Evolutionary conservation across 2,113 vertebrate genomes (phyloP).

Genomic region (Cynopterus brachyotis): DNA sequence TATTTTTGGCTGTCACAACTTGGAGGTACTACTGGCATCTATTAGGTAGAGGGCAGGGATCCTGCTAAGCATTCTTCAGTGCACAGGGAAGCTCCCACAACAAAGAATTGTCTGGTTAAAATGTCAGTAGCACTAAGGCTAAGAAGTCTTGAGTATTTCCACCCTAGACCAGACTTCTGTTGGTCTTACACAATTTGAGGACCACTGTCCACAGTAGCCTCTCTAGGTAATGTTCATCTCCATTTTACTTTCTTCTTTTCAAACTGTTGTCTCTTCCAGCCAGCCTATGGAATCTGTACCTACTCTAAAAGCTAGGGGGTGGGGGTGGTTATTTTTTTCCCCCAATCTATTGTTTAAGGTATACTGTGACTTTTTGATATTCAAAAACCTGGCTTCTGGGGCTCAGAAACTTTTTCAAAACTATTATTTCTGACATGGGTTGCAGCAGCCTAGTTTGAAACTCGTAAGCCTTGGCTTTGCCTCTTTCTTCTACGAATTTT

Average conservation of each 20-base stretch:
- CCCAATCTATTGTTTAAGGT: neutral
- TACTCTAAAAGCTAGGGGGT: neutral
- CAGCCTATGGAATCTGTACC: neutral
- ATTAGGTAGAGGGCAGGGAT: neutral
- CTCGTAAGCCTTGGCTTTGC: constrained; percentile 50
- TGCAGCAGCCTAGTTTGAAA: constrained; percentile 61
- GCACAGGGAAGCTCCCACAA: neutral
- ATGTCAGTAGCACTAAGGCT: neutral
- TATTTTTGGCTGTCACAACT: neutral
- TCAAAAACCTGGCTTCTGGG: constrained; percentile 48
- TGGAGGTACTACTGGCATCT: neutral
- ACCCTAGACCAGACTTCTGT: neutral
- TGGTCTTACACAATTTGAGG: neutral
- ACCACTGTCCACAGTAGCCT: neutral
- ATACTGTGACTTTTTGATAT: constrained; percentile 51
- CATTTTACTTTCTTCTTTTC: neutral
- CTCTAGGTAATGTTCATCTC: neutral
- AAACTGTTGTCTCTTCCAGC: neutral
- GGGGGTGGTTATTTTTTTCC: neutral
- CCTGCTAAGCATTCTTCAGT: neutral
- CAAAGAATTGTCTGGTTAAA: neutral
- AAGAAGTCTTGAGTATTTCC: neutral
- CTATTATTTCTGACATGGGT: constrained; percentile 51
- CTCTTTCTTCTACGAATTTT: constrained; percentile 58
- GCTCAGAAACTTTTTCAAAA: constrained; percentile 57